A percentile compares a stretch with the other conserved stretches of the same genome.
Conservation (phyloP, 2,113 vertebrate species). For the Cyprinodon tularosa region DNA sequence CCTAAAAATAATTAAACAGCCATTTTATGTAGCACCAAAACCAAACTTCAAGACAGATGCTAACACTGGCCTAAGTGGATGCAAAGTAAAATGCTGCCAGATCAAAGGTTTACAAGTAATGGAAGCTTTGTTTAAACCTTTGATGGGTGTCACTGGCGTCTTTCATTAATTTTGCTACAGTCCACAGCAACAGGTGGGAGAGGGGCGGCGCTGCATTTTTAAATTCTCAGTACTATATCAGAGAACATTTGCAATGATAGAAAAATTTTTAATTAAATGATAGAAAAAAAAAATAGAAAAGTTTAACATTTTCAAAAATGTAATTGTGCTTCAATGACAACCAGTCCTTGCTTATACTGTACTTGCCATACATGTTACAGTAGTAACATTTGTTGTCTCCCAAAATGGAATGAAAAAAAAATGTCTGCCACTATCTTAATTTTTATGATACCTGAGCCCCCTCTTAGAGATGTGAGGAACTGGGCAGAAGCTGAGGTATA, state of each 20-base stretch:
- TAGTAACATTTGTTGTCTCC: slow-evolving; percentile 9
- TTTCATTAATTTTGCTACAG: background rate
- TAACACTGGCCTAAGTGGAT: background rate
- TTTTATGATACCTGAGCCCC: slow-evolving; percentile 54
- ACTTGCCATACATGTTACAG: too few relatives aligned
- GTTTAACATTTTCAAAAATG: background rate
- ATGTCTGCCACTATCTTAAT: slow-evolving; percentile 59
- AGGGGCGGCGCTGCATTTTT: background rate
- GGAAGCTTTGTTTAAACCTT: too few relatives aligned
- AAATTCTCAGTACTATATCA: background rate
- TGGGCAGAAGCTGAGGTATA: slow-evolving; percentile 56
- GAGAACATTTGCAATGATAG: background rate
- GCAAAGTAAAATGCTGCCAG: background rate
- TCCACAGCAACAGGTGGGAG: background rate
- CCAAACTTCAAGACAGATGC: too few relatives aligned
- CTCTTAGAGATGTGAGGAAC: slow-evolving; percentile 53
- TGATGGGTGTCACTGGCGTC: too few relatives aligned
- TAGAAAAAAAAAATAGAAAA: background rate
- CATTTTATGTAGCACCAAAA: too few relatives aligned
- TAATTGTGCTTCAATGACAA: background rate
- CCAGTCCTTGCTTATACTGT: background rate
- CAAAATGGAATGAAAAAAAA: slow-evolving; percentile 66
- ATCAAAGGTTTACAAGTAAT: background rate
- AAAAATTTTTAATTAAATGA: too few relatives aligned
- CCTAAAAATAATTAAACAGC: too few relatives aligned